A percentile compares a stretch with the other conserved stretches of the same genome.
Evolutionary conservation across 2,888 invertebrate genomes (phyloP).

Genomic region (Taphrorychus bicolor): DNA sequence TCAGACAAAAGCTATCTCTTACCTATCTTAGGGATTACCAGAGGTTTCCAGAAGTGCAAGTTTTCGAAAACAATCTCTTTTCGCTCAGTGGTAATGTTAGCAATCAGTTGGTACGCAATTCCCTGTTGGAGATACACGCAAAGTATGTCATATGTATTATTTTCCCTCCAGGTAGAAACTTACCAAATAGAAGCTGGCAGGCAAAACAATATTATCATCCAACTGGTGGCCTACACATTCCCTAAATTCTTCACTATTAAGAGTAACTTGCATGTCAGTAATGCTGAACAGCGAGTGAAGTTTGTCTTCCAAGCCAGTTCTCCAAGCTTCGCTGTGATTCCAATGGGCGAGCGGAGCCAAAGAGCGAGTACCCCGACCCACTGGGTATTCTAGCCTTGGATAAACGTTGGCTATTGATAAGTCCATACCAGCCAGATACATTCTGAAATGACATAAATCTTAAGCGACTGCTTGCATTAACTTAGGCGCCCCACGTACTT

Average conservation of each 20-base stretch:
- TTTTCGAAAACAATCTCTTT: conserved; percentile 56
- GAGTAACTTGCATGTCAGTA: conserved; percentile 59
- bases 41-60: conserved; percentile 53
- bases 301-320: conserved; percentile 57
- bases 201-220: conserved; percentile 53
- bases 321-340: conserved; percentile 88
- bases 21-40: conserved; percentile 54
- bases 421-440: conserved; percentile 83
- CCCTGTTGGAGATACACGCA: no score
- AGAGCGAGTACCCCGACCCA: conserved; percentile 86
- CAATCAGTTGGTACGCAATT: conserved; percentile 49
- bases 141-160: no score
- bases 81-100: conserved; percentile 47
- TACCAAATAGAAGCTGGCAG: conserved; percentile 54
- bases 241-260: conserved; percentile 60
- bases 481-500: no score
- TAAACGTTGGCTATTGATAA: conserved; percentile 79
- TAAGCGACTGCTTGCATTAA: no score
- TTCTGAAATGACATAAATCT: no score
- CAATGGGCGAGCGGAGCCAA: conserved; percentile 82
- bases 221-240: conserved; percentile 55
- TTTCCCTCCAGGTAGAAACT: no score
- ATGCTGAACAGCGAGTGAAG: conserved; percentile 53
- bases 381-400: conserved; percentile 80
- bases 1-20: conserved; percentile 1